Evolutionary conservation across 2,113 vertebrate genomes (phyloP).

Genomic region (Toxostoma redivivum): DNA sequence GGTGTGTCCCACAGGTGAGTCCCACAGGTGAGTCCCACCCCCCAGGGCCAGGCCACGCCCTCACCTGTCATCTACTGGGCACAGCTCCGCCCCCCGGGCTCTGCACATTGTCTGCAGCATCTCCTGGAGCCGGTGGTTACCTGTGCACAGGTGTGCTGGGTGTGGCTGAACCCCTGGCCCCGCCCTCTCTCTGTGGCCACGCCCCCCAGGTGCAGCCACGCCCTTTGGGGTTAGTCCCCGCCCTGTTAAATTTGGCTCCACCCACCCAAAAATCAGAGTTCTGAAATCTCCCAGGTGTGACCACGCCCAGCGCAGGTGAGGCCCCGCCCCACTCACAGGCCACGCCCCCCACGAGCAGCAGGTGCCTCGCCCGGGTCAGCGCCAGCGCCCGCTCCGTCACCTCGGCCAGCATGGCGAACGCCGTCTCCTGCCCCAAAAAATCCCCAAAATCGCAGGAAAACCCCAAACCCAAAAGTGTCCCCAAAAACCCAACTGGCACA

Average conservation of each 20-base stretch:
- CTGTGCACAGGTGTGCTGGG: neutral
- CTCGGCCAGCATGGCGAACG: neutral
- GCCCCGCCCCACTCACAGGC: neutral
- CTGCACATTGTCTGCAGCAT: neutral
- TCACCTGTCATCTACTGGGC: neutral
- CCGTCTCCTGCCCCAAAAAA: neutral
- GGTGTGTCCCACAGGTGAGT: fast-evolving
- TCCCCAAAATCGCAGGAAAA: too few species aligned
- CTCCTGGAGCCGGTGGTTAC: neutral
- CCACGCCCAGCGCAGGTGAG: fast-evolving
- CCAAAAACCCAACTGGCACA: too few species aligned
- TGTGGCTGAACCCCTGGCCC: fast-evolving
- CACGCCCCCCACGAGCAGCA: neutral
- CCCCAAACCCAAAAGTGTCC: too few species aligned
- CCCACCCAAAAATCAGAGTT: fast-evolving
- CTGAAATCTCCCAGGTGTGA: too few species aligned
- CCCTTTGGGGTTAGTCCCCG: too few species aligned
- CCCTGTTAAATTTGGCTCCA: neutral
- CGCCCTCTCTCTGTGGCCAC: fast-evolving
- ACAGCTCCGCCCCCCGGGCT: neutral
- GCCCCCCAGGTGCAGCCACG: fast-evolving
- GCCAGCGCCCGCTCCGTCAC: neutral
- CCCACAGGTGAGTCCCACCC: fast-evolving
- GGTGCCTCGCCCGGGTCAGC: neutral
- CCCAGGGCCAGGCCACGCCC: fast-evolving